Evolutionary conservation across 2,797 vertebrate species (phyloP).

Genomic region (Alosa sapidissima): DNA sequence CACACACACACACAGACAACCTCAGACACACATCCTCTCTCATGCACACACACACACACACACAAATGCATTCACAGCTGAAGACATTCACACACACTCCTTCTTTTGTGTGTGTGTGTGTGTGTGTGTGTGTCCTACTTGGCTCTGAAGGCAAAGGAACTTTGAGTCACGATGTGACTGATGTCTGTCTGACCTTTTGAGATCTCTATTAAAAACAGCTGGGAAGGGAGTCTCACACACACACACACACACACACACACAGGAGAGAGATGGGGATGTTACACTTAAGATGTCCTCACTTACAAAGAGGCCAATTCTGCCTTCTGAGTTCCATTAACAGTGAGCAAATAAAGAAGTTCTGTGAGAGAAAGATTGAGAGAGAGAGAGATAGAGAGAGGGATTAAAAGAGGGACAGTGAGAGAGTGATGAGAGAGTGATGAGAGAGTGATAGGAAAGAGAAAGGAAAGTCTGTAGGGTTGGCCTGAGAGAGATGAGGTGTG

Average conservation of each 20-base stretch:
- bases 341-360: background rate
- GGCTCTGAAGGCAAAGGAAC: slow-evolving; percentile 30
- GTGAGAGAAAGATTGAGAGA: background rate
- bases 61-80: background rate
- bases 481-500: no score
- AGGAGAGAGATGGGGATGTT: no score
- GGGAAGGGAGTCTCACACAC: background rate
- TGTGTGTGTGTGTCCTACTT: slow-evolving; percentile 37
- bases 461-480: no score
- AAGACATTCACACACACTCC: no score
- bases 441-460: no score
- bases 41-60: background rate
- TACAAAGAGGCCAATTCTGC: no score
- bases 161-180: slow-evolving; percentile 42
- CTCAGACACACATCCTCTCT: no score
- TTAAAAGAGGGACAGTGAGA: slow-evolving; percentile 11
- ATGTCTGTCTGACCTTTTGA: slow-evolving; percentile 35
- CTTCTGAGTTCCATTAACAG: background rate
- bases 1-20: no score
- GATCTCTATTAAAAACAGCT: slow-evolving; percentile 27
- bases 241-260: background rate
- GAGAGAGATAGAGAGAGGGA: background rate
- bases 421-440: background rate
- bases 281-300: no score
- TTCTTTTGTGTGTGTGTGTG: no score